Percentiles rank a stretch among this genome's conserved stretches.
Conservation (phyloP, 1,140 invertebrate genomes). For the Cyclina sinensis region DNA sequence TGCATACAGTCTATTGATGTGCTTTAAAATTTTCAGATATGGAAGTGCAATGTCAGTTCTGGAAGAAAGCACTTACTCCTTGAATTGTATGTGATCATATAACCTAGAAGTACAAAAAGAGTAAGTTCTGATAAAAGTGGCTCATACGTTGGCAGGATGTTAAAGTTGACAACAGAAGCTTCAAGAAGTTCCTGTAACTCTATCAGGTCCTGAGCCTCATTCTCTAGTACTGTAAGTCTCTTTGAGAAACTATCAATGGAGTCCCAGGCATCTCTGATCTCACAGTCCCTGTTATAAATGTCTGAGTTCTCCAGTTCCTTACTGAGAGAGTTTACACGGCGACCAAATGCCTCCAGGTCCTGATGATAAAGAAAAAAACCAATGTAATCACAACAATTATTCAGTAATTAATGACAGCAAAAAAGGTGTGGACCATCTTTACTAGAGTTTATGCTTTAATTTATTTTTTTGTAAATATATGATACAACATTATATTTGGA, state of each 20-base stretch:
- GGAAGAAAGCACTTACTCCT: no score
- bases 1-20: no score
- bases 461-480: no score
- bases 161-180: constrained; percentile 85
- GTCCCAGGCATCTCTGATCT: constrained; percentile 80
- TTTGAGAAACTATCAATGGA: constrained; percentile 84
- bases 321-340: constrained; percentile 78
- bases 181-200: constrained; percentile 86
- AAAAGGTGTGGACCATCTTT: no score
- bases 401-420: no score
- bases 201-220: constrained; percentile 86
- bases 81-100: no score
- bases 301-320: constrained; percentile 83
- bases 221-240: constrained; percentile 82
- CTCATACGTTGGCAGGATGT: constrained; percentile 83
- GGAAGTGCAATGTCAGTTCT: no score
- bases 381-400: neutral
- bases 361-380: constrained; percentile 66
- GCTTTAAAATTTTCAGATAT: no score
- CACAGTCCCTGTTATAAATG: constrained; percentile 83
- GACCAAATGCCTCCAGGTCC: constrained; percentile 85
- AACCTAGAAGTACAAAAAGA: neutral
- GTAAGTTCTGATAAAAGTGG: neutral
- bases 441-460: no score
- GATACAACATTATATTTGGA: no score